Conservation (phyloP, 2,888 invertebrate species). For the Plagiodera versicolora region DNA sequence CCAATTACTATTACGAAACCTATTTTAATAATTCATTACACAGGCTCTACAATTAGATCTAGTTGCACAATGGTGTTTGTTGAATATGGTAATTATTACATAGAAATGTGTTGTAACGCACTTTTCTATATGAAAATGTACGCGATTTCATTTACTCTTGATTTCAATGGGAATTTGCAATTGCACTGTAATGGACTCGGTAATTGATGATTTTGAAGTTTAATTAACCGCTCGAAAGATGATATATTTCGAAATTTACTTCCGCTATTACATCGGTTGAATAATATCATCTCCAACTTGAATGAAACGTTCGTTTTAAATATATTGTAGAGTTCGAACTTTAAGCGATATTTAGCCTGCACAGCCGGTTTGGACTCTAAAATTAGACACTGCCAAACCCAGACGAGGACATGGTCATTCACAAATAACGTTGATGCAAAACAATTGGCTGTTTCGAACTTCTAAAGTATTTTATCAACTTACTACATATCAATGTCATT, state of each 20-base stretch:
- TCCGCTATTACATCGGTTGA: background rate
- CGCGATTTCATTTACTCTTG: conserved; percentile 4
- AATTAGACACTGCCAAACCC: background rate
- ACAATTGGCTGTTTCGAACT: background rate
- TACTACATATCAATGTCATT: background rate
- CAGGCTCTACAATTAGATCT: conserved; percentile 32
- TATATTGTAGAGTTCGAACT: too few relatives aligned
- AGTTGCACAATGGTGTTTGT: conserved; percentile 35
- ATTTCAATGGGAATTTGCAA: background rate
- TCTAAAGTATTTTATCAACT: background rate
- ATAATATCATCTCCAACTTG: background rate
- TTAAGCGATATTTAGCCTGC: background rate
- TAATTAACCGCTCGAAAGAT: too few relatives aligned
- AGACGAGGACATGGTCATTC: background rate
- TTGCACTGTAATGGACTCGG: background rate
- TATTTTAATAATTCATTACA: conserved; percentile 36
- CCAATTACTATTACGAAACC: conserved; percentile 24
- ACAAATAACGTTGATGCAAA: background rate
- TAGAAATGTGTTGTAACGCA: conserved; percentile 27
- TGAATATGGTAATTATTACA: conserved; percentile 29
- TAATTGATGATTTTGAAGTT: background rate
- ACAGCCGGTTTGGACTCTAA: background rate
- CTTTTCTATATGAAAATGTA: conserved; percentile 23
- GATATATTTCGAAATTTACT: too few relatives aligned
- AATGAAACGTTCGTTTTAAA: background rate